Conservation (phyloP, 2,113 vertebrate genomes). For the Corythornis cristatus region DNA sequence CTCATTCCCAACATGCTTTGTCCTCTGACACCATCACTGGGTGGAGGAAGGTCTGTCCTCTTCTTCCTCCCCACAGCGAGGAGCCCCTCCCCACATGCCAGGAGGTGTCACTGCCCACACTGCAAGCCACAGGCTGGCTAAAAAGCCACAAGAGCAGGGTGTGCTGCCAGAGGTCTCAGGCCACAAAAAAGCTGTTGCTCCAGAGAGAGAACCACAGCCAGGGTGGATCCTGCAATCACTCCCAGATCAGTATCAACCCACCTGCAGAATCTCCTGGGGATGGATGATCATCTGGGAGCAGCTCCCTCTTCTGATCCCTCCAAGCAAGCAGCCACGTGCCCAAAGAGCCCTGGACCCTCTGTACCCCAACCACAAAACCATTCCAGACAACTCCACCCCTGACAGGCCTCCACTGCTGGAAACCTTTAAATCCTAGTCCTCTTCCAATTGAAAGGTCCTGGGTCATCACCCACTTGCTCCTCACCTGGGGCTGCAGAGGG, state of each 20-base stretch:
- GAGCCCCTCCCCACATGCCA: fast-evolving
- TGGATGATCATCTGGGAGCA: neutral
- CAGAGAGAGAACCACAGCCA: neutral
- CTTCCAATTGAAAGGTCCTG: neutral
- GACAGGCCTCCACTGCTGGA: fast-evolving
- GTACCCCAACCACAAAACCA: neutral
- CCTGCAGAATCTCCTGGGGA: neutral
- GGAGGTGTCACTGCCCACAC: neutral
- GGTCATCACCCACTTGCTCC: neutral
- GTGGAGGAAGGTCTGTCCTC: neutral
- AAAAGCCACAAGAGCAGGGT: neutral
- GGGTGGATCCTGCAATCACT: neutral
- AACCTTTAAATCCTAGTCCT: neutral
- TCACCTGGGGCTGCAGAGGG: neutral
- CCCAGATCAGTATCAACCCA: neutral
- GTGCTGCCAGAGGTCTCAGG: neutral
- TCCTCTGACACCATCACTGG: fast-evolving
- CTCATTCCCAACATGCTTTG: neutral
- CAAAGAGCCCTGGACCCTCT: neutral
- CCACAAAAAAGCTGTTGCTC: neutral
- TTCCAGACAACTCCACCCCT: neutral
- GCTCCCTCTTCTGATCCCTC: neutral
- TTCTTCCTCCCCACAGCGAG: neutral
- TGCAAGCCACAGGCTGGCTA: neutral
- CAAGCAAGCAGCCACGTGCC: neutral